These are phyloP conservation scores for Coelopa frigida DNA, from an alignment of 1,140 invertebrate species.

Conservation along the genomic window DNA sequence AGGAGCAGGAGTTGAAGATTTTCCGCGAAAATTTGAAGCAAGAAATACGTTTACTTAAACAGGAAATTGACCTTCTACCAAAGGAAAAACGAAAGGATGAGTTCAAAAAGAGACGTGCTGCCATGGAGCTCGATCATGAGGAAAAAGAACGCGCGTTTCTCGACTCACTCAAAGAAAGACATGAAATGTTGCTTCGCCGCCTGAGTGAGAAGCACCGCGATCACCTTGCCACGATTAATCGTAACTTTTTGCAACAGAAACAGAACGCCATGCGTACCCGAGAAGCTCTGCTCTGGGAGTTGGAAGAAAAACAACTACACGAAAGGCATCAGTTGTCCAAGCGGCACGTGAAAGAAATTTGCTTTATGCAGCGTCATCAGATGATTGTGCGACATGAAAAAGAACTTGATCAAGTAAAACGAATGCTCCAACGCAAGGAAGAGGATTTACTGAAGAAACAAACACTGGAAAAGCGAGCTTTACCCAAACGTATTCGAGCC, in stretches of 20 bases:
- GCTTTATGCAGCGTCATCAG: conserved; percentile 89
- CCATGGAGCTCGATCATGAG: conserved; percentile 80
- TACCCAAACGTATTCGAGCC: conserved; percentile 87
- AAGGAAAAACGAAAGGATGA: conserved; percentile 88
- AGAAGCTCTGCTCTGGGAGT: conserved; percentile 93
- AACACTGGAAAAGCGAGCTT: conserved; percentile 76
- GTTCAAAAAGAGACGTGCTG: conserved; percentile 73
- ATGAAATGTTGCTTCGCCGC: conserved; percentile 75
- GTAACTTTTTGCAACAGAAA: conserved; percentile 94
- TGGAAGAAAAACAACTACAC: conserved; percentile 94
- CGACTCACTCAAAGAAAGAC: conserved; percentile 80
- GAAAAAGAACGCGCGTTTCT: conserved; percentile 84
- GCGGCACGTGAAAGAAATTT: conserved; percentile 93
- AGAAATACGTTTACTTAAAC: conserved; percentile 85
- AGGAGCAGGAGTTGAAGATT: conserved; percentile 84
- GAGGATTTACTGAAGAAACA: conserved; percentile 91
- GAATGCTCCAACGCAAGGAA: conserved; percentile 81
- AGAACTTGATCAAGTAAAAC: conserved; percentile 86
- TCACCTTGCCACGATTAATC: conserved; percentile 87
- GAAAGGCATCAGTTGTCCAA: conserved; percentile 95
- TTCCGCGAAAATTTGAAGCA: conserved; percentile 91
- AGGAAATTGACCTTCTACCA: conserved; percentile 88
- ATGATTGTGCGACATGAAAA: conserved; percentile 86
- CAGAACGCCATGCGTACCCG: conserved; percentile 78
- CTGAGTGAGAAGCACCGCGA: conserved; percentile 87